These are phyloP conservation scores for Lepidostoma basale DNA, from an alignment of 1,140 invertebrate genomes.

Conservation along the genomic window DNA sequence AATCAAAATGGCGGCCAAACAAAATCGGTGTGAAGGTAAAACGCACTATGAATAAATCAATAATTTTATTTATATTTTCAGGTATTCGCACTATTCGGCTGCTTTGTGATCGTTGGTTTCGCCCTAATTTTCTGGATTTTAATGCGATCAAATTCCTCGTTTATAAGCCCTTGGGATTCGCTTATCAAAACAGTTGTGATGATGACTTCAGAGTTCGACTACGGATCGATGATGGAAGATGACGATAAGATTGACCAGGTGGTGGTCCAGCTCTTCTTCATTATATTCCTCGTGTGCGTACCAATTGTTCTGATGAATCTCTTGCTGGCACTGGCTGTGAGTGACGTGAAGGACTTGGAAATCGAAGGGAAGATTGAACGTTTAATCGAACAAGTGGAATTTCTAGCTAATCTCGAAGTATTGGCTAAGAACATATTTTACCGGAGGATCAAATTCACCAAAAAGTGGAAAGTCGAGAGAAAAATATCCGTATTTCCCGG, in stretches of 20 bases:
- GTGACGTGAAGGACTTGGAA: slow-evolving; percentile 66
- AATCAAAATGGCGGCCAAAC: too few species aligned
- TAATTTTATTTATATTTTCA: slow-evolving; percentile 47
- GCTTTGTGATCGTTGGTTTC: slow-evolving; percentile 62
- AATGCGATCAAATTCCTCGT: slow-evolving; percentile 55
- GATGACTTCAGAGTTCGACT: slow-evolving; percentile 66
- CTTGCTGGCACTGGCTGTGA: slow-evolving; percentile 68
- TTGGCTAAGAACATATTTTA: slow-evolving; percentile 45
- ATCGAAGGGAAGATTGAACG: slow-evolving; percentile 59
- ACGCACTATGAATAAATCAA: too few species aligned
- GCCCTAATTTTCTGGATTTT: slow-evolving; percentile 63
- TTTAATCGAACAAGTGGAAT: slow-evolving; percentile 57
- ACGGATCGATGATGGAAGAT: slow-evolving; percentile 48
- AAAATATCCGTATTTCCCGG: slow-evolving; percentile 35
- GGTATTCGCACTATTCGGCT: slow-evolving; percentile 57
- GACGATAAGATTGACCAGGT: not conserved
- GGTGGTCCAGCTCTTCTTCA: slow-evolving; percentile 62
- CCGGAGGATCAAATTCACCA: not conserved
- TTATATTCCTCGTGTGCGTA: slow-evolving; percentile 66
- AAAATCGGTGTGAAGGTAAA: too few species aligned
- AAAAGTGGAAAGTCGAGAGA: not conserved
- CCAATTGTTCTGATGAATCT: slow-evolving; percentile 69
- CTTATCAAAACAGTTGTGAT: slow-evolving; percentile 63
- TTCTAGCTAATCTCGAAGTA: slow-evolving; percentile 51
- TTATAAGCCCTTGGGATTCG: slow-evolving; percentile 56